Percentiles rank a stretch among this genome's conserved stretches.
Evolutionary conservation across 2,113 vertebrate species (phyloP).

Genomic region (Typhlomys cinereus): DNA sequence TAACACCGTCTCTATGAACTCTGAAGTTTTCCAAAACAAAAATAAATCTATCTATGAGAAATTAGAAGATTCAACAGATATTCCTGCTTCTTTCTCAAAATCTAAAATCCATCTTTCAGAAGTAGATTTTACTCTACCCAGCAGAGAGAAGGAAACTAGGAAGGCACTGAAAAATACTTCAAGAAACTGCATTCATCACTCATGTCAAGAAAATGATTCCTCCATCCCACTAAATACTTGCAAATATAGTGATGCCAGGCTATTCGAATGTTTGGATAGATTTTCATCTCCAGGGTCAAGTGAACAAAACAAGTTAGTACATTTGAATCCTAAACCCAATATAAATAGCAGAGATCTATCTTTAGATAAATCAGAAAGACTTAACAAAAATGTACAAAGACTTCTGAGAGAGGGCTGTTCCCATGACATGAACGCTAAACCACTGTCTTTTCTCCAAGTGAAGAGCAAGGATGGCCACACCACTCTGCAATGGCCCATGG

Average conservation of each 20-base stretch:
- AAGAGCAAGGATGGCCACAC: constrained; percentile 91
- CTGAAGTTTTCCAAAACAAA: constrained; percentile 78
- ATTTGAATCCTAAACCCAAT: constrained; percentile 44
- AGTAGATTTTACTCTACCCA: constrained; percentile 69
- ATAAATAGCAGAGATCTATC: constrained; percentile 54
- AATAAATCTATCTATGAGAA: constrained; percentile 63
- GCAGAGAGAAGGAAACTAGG: constrained; percentile 64
- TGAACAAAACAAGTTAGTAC: constrained; percentile 34
- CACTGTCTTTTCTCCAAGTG: constrained; percentile 88
- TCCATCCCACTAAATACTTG: constrained; percentile 59
- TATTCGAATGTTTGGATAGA: constrained; percentile 68
- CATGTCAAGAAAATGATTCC: constrained; percentile 65
- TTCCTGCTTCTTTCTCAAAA: constrained; percentile 76
- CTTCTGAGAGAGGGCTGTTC: constrained; percentile 59
- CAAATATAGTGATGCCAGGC: constrained; percentile 71
- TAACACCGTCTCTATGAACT: constrained; percentile 66
- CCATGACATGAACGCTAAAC: constrained; percentile 74
- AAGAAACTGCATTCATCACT: constrained; percentile 67
- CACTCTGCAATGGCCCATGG: constrained; percentile 92
- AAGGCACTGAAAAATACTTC: constrained; percentile 62
- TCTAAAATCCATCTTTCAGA: constrained; percentile 78
- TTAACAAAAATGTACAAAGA: constrained; percentile 28
- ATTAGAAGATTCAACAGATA: constrained; percentile 69
- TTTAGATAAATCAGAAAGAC: constrained; percentile 62
- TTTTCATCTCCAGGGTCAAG: constrained; percentile 58